Base-by-base conservation (phyloP, 2,888 invertebrate genomes). In the Abscondita cerata region DNA sequence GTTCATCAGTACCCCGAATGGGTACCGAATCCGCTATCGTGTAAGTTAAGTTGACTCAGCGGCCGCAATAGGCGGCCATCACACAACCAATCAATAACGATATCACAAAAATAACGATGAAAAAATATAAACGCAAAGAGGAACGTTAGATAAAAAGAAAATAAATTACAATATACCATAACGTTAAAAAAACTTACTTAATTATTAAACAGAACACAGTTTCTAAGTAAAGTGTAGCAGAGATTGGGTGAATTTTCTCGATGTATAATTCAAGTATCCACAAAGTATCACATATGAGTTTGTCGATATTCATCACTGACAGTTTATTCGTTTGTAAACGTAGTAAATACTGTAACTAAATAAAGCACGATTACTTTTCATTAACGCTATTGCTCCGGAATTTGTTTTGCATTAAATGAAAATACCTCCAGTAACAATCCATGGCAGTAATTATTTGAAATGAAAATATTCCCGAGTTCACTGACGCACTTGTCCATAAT, bases 401-500 rank as follows among this genome's bases (percentile, higher is more conserved):
- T 41, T 41, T 13, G 5, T 16, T 4, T 9, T 12, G 12, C 9
- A 15, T 15, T 2, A 25, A 25, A 25, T n/a, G 6, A 25, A 15
- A n/a, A 34, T 12, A 51, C 89, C 84, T 89, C 89, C 46, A 90
- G 78, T 48, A 89, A 77, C 61, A 85, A 77, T 15, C 91, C 92
- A 77, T 92, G 91, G 50, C 85, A 83, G 60, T 82, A 82, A 78
- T 90, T 91, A 59, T 85, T 84, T 4, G 75, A 75, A 6, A 83
- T 73, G 31, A 41, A 60, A 15, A 48, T 19, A 48, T 66, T 60
- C 2, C 46, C 51, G 9, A 72, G 57, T 15, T 50, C 19, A 12
- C 53, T 19, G 18, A 69, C 52, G 13, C 55, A 54, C 1, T 52
- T 46, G n/a, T 33, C 38, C 33, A 71, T 62, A 51, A 60, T 62